Evolutionary conservation across 2,888 invertebrate species (phyloP).

Genomic region (Heliconius erato): DNA sequence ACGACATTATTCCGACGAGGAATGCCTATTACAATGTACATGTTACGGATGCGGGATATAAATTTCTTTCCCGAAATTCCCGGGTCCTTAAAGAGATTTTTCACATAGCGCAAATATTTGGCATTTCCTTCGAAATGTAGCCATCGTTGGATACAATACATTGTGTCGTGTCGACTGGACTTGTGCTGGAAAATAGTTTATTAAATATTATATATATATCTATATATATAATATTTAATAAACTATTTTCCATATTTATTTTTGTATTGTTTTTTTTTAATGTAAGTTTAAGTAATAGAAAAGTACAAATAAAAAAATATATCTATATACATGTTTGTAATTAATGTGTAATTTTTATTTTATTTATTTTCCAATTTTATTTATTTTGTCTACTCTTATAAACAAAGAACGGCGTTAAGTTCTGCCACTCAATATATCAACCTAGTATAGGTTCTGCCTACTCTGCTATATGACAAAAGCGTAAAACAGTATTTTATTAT

Average conservation of each 20-base stretch:
- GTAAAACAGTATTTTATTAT: background rate
- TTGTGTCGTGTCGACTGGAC: background rate
- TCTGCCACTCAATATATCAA: background rate
- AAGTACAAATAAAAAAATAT: no score
- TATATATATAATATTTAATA: no score
- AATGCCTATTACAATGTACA: conserved; percentile 50
- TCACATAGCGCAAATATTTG: conserved; percentile 36
- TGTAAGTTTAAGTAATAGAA: background rate
- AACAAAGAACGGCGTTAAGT: background rate
- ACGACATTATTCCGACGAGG: conserved; percentile 48
- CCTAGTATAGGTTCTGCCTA: no score
- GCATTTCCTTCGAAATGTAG: conserved; percentile 11
- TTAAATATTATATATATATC: background rate
- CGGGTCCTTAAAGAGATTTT: conserved; percentile 39
- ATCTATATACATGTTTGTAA: no score
- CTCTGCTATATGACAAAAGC: background rate
- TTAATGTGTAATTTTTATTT: background rate
- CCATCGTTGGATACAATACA: conserved; percentile 6
- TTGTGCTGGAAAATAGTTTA: background rate
- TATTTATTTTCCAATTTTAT: background rate
- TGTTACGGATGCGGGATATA: conserved; percentile 47
- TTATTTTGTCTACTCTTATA: background rate
- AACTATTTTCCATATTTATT: no score
- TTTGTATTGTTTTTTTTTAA: background rate
- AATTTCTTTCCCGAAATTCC: conserved; percentile 48